Evolutionary conservation across 92 coral and sea anemone species (phyloP).

Genomic region (Epizoanthus ramosus): DNA sequence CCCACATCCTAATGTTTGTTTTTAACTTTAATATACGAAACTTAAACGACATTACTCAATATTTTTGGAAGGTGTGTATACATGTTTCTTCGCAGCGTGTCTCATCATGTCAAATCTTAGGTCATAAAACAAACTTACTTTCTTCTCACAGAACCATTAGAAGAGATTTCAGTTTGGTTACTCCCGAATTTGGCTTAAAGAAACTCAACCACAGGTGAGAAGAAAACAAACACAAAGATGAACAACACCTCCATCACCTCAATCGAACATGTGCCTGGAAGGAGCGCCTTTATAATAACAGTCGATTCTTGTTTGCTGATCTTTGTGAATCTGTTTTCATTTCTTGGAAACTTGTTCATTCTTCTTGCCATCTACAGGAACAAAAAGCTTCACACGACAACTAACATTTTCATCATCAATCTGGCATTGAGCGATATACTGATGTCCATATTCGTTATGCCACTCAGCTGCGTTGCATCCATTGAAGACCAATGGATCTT

Average conservation of each 20-base stretch:
- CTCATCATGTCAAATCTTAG: too few species aligned
- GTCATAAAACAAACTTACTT: too few species aligned
- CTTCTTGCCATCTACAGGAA: conserved; percentile 3
- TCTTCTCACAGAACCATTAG: too few species aligned
- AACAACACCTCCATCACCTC: background rate
- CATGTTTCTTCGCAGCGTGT: too few species aligned
- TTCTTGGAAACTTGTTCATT: conserved; percentile 6
- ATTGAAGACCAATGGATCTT: conserved; percentile 3
- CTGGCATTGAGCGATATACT: conserved; percentile 5
- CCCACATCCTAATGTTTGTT: too few species aligned
- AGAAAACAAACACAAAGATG: background rate
- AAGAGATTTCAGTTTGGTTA: too few species aligned
- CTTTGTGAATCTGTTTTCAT: background rate
- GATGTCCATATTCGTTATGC: conserved; percentile 12
- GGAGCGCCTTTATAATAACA: background rate
- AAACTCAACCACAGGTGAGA: too few species aligned
- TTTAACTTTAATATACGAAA: too few species aligned
- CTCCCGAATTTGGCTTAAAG: too few species aligned
- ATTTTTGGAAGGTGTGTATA: too few species aligned
- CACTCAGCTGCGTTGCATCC: conserved; percentile 1
- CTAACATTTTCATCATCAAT: conserved; percentile 15
- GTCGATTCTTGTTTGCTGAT: conserved; percentile 10
- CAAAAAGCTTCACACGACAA: conserved; percentile 11
- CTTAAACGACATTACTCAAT: too few species aligned
- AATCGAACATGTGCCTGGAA: background rate